Evolutionary conservation across 1,140 invertebrate genomes (phyloP).

Genomic region (Hyphantria cunea): DNA sequence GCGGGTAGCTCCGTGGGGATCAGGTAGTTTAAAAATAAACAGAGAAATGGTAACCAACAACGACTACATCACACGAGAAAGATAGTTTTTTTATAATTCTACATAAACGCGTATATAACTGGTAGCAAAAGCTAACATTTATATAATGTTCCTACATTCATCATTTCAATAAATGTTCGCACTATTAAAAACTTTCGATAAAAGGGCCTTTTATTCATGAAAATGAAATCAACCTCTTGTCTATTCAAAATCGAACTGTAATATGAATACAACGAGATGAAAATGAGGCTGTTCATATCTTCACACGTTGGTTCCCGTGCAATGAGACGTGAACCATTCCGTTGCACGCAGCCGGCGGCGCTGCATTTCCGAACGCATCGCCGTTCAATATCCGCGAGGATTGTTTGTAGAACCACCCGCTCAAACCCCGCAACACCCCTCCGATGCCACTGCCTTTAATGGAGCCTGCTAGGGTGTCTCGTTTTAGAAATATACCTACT

Average conservation of each 20-base stretch:
- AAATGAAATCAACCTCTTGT: conserved; percentile 22
- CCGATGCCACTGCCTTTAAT: conserved; percentile 56
- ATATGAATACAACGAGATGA: conserved; percentile 63
- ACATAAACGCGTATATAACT: too few relatives aligned
- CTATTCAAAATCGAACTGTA: conserved; percentile 35
- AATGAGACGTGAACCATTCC: conserved; percentile 54
- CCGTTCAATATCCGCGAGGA: conserved; percentile 76
- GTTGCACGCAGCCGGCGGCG: conserved; percentile 62
- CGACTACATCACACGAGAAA: too few relatives aligned
- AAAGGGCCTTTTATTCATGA: conserved; percentile 3
- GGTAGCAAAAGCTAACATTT: too few relatives aligned
- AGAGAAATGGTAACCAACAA: too few relatives aligned
- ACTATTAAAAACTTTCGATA: neutral
- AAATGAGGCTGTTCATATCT: conserved; percentile 68
- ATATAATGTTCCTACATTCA: too few relatives aligned
- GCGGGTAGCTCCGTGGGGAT: too few relatives aligned
- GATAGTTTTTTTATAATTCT: too few relatives aligned
- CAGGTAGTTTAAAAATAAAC: too few relatives aligned
- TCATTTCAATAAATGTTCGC: too few relatives aligned
- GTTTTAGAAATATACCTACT: conserved; percentile 65
- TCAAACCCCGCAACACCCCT: conserved; percentile 25
- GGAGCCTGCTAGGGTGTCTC: conserved; percentile 63
- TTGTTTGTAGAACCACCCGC: conserved; percentile 66
- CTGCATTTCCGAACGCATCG: conserved; percentile 77
- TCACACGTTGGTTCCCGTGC: conserved; percentile 56